phyloP scores from a whole-genome alignment of 2,113 vertebrate genomes.

The Centrocercus urophasianus region DNA sequence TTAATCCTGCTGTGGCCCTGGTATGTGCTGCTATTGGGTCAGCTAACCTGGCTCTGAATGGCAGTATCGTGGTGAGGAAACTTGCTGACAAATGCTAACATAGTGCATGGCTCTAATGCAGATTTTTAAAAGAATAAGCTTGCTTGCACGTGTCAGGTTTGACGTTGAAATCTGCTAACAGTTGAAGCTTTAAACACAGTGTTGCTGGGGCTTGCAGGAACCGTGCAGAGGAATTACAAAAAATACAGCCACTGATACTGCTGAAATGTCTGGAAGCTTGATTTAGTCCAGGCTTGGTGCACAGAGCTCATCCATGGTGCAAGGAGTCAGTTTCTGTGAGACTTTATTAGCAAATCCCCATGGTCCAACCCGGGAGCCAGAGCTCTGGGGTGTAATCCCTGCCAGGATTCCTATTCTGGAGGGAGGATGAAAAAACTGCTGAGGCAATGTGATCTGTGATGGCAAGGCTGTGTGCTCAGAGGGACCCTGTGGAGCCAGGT shows the following conservation, averaged over 20 bases:
- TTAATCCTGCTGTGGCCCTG: conserved; percentile 29
- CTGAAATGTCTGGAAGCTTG: not conserved
- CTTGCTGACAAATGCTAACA: conserved; percentile 19
- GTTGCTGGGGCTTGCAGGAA: not conserved
- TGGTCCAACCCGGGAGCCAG: not conserved
- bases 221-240: fast-evolving
- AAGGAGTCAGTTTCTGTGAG: not conserved
- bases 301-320: fast-evolving
- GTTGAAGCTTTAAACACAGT: not conserved
- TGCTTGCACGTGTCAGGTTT: not conserved
- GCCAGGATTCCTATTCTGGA: not conserved
- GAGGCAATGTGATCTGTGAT: not conserved
- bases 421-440: not conserved
- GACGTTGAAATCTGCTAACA: conserved; percentile 34
- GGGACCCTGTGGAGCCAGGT: not conserved
- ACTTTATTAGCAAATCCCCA: not conserved
- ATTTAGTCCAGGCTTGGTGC: not conserved
- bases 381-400: not conserved
- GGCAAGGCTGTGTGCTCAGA: not conserved
- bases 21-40: conserved; percentile 23
- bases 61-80: conserved; percentile 19
- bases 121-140: conserved; percentile 29
- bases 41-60: not conserved
- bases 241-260: not conserved
- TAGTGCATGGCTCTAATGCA: not conserved